Evolutionary conservation across 2,888 invertebrate genomes (phyloP), one percentile per base, ranked within the genome.

Genomic region (Hymenopus coronatus): DNA sequence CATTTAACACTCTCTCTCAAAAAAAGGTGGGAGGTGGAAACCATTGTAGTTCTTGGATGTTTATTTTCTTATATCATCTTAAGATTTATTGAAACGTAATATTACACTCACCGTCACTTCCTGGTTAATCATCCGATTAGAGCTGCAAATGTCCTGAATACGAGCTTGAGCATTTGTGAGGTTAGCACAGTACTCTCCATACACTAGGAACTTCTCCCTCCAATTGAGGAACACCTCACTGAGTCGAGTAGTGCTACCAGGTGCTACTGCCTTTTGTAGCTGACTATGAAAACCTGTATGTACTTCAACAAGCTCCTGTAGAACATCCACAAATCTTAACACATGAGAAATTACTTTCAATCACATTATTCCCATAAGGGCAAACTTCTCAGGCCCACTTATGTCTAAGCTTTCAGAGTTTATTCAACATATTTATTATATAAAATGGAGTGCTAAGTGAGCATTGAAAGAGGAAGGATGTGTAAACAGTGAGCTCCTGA

Each of bases 101-200:
- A 86, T 28, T 82, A 81, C 46, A 93, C 95, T 94, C 92, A 97
- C 97, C 92, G 94, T 94, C 89, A 97, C 94, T 92, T 95, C 95
- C 91, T 96, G 95, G 92, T 95, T 95, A 90, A 97, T 94, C 7
- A 93, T 92, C 90, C 95, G 95, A 92, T 96, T 96, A 90, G 95
- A 95, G 46, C 95, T 94, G 91, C 97, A 97, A 8, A 96, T 92
- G 83, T 96, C 96, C 93, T 98, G 98, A 89, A 99, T 95, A 89
- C 96, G 94, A 90, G 96, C 96, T 92, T 98, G 98, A n/a, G 99
- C 98, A 88, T 95, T 94, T 1, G 98, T 97, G 90, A 99, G 95
- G 93, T 98, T 98, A 85, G 99, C 97, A 94, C 99, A 99, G 93
- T 99, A 99, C 92, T 97, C 97, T 25, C 99, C 99, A 92, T 99